Base-by-base conservation (phyloP, 2,797 vertebrate species). In the Onychomys leucogaster region DNA sequence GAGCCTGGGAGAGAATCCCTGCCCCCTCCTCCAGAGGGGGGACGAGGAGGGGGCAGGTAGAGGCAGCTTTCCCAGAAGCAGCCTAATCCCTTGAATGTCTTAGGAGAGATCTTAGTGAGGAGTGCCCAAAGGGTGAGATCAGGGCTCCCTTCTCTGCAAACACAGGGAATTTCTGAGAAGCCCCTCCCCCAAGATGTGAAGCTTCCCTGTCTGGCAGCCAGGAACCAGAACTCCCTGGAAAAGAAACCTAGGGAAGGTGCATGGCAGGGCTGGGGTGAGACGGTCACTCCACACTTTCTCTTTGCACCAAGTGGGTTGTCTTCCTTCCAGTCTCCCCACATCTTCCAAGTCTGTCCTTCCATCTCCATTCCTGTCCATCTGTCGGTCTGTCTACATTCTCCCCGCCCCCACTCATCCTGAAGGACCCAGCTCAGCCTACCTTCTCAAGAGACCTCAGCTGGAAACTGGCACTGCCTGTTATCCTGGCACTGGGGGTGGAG, bases 51-150 rank as follows among this genome's bases (percentile, higher is more conserved):
- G 90, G 90, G 85, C 76, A 83, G 94, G 82, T 76, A 63, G 82
- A 32, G 83, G 83, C 52, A 14, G 43, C 83, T 89, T 88, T 93
- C 76, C 83, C 86, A 94, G 96, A 97, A 82, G 86, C 89, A 59
- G 83, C 63, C 88, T 95, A 94, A 97, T 89, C 92, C 59, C 27
- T 89, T 76, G 90, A 69, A 37, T 27, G 59, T 90, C 57, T 76
- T 23, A 83, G 61, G 82, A 92, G 96, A 80, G 91, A 83, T 90
- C 46, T 95, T 92, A 90, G 88, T 67, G 65, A 97, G 85, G 55
- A 57, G 43, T 27, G 71, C 80, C 41, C n/a, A 16, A 69, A 92
- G 75, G 69, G 43, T 0, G 3, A 80, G 69, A 59, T 43, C 46
- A 25, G 37, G 84, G 10, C 65, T 67, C 46, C 37, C 46, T 80